Evolutionary conservation across 2,113 vertebrate species (phyloP).

Genomic region (Percina caprodes): DNA sequence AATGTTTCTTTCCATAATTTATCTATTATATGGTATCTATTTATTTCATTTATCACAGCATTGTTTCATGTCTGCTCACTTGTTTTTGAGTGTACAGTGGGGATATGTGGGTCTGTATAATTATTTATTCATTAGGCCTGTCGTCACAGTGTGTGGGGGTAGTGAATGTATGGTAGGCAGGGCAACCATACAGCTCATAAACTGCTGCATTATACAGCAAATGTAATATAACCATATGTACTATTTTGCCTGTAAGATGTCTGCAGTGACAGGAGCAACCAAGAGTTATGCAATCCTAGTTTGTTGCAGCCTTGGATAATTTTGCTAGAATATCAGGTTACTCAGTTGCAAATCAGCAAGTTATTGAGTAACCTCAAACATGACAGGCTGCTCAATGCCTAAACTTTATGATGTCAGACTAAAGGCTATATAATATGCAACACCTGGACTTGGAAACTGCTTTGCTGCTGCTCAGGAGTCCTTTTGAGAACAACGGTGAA

Average conservation of each 20-base stretch:
- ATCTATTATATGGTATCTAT: no score
- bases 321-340: conserved; percentile 31
- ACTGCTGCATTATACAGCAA: conserved; percentile 27
- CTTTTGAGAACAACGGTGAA: conserved; percentile 19
- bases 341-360: conserved; percentile 38
- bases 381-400: conserved; percentile 42
- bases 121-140: conserved; percentile 69
- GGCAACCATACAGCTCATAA: conserved; percentile 33
- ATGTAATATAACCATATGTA: conserved; percentile 6
- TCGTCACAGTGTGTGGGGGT: conserved; percentile 59
- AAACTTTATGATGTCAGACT: conserved; percentile 41
- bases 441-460: conserved; percentile 31
- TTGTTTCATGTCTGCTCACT: conserved; percentile 29
- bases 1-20: conserved; percentile 6
- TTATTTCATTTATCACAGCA: not conserved
- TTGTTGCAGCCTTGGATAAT: conserved; percentile 28
- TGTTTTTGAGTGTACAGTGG: conserved; percentile 52
- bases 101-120: conserved; percentile 51
- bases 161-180: conserved; percentile 45
- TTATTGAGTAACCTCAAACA: conserved; percentile 36
- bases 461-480: not conserved
- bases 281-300: conserved; percentile 32
- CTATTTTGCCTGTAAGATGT: conserved; percentile 26
- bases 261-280: conserved; percentile 33
- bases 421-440: conserved; percentile 11